These are phyloP conservation scores for Daktulosphaira vitifoliae DNA, from an alignment of 1,140 invertebrate species.

Conservation along the genomic window DNA sequence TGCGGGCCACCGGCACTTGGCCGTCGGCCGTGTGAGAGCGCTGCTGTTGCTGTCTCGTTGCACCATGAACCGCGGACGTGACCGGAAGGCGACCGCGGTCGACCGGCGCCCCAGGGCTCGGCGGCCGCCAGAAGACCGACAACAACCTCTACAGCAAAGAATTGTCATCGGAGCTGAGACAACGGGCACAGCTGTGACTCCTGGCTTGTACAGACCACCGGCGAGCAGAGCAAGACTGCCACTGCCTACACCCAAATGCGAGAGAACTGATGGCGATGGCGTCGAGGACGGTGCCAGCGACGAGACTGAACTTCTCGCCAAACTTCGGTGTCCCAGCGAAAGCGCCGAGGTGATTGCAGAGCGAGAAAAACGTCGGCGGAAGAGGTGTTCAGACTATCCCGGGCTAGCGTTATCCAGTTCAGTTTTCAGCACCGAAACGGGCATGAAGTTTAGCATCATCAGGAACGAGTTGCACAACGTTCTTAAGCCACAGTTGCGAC, in stretches of 20 bases:
- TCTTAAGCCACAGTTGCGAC: conserved; percentile 87
- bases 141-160: too few species aligned
- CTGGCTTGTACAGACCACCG: too few species aligned
- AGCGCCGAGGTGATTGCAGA: conserved; percentile 77
- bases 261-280: not conserved
- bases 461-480: conserved; percentile 95
- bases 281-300: conserved; percentile 45
- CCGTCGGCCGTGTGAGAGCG: conserved; percentile 32
- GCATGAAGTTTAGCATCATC: conserved; percentile 96
- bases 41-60: not conserved
- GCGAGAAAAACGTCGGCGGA: conserved; percentile 58
- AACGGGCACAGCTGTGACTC: too few species aligned
- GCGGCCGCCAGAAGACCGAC: too few species aligned
- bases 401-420: conserved; percentile 82
- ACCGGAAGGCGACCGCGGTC: too few species aligned
- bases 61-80: too few species aligned
- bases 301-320: conserved; percentile 66
- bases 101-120: too few species aligned
- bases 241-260: not conserved
- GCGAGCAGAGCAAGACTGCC: too few species aligned
- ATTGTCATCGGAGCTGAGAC: too few species aligned
- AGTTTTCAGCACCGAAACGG: conserved; percentile 90
- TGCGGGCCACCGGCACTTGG: too few species aligned
- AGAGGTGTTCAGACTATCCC: conserved; percentile 79
- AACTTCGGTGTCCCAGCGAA: conserved; percentile 76